These are phyloP conservation scores for Amblyjoppa fuscipennis DNA, from an alignment of 2,888 invertebrate genomes.

Conservation along the genomic window DNA sequence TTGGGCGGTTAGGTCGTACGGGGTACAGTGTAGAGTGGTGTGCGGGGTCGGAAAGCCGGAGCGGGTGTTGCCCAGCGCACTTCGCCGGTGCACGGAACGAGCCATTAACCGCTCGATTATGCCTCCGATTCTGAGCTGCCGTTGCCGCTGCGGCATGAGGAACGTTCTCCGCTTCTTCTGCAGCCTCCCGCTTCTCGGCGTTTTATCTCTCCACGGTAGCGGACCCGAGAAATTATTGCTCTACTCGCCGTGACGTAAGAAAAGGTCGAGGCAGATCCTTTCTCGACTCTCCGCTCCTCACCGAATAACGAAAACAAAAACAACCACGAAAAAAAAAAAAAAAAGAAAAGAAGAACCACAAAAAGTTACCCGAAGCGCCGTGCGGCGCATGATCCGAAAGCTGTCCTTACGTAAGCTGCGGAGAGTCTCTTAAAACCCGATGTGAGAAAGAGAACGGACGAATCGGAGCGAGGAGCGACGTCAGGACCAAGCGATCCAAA, in stretches of 20 bases:
- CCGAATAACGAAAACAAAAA: conserved; percentile 15
- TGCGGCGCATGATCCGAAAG: conserved; percentile 43
- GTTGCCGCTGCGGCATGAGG: conserved; percentile 50
- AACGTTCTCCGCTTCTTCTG: conserved; percentile 50
- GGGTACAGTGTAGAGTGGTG: conserved; percentile 16
- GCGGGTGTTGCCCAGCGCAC: conserved; percentile 67
- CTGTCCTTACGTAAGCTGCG: conserved; percentile 53
- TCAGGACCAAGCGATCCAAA: conserved; percentile 56
- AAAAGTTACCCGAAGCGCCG: conserved; percentile 9
- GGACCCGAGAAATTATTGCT: conserved; percentile 67
- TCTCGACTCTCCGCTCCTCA: conserved; percentile 47
- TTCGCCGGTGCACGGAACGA: conserved; percentile 61
- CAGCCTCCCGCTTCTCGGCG: conserved; percentile 54
- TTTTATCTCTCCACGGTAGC: conserved; percentile 71
- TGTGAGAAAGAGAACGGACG: conserved; percentile 24
- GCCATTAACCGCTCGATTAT: conserved; percentile 69
- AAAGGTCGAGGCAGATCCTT: conserved; percentile 52
- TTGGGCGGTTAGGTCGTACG: conserved; percentile 24
- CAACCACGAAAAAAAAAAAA: not conserved
- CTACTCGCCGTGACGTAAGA: conserved; percentile 54
- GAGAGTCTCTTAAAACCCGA: conserved; percentile 4
- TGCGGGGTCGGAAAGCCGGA: conserved; percentile 58
- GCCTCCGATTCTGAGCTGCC: conserved; percentile 67
- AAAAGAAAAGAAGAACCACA: not conserved
- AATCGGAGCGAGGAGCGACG: not conserved